Evolutionary conservation across 1,140 invertebrate genomes (phyloP).

Genomic region (Pseudomyrmex concolor): DNA sequence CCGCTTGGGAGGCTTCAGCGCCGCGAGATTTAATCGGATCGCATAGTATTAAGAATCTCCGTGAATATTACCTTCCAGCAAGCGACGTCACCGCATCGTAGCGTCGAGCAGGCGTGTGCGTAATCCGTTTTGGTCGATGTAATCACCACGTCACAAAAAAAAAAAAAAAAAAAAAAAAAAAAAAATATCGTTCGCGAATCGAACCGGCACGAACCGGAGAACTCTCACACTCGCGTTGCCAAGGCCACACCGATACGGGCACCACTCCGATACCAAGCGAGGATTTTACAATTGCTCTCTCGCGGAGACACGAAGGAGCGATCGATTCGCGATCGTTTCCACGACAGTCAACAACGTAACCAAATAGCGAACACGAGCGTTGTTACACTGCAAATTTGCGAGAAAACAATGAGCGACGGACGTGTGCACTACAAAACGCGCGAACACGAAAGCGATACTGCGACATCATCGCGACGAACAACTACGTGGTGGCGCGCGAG

Average conservation of each 20-base stretch:
- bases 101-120: background rate
- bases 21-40: slow-evolving; percentile 63
- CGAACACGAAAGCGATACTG: no score
- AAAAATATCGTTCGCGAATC: background rate
- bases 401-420: no score
- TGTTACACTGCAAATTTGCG: no score
- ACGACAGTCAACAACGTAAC: no score
- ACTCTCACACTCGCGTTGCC: slow-evolving; percentile 20
- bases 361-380: no score
- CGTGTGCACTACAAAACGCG: no score
- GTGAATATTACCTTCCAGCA: slow-evolving; percentile 50
- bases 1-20: slow-evolving; percentile 19
- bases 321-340: no score
- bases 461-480: no score
- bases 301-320: no score
- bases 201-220: background rate
- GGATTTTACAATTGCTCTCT: no score
- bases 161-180: background rate
- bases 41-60: slow-evolving; percentile 44
- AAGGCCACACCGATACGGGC: background rate
- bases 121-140: slow-evolving; percentile 62
- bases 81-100: background rate
- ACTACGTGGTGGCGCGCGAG: no score
- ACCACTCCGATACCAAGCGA: no score
- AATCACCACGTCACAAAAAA: slow-evolving; percentile 63